A percentile compares a stretch with the other conserved stretches of the same genome.
Conservation (phyloP, 2,113 vertebrate genomes). For the Peromyscus maniculatus region DNA sequence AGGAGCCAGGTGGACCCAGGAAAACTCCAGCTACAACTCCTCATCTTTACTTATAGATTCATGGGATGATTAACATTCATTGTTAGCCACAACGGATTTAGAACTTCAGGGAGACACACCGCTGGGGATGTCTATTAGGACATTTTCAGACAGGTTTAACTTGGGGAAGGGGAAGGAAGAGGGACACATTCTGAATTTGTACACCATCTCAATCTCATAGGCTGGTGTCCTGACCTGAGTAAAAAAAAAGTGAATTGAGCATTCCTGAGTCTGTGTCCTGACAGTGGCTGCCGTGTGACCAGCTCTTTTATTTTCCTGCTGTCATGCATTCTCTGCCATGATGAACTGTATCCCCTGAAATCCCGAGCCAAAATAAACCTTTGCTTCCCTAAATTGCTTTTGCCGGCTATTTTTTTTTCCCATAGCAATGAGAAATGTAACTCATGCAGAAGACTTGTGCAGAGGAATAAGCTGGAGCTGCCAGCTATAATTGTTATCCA, state of each 20-base stretch:
- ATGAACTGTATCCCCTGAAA: neutral
- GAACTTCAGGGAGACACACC: neutral
- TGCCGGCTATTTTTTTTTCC: too few species aligned
- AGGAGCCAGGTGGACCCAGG: too few species aligned
- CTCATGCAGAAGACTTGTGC: neutral
- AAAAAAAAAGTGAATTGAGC: neutral
- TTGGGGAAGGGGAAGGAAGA: neutral
- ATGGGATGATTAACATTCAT: neutral
- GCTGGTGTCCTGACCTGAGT: neutral
- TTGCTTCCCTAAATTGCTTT: neutral
- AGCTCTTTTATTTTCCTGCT: neutral
- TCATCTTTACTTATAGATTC: constrained; percentile 56
- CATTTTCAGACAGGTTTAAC: neutral
- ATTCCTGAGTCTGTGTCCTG: too few species aligned
- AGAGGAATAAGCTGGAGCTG: neutral
- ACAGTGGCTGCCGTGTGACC: neutral
- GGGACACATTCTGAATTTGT: neutral
- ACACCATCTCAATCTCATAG: neutral
- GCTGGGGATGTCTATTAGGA: neutral
- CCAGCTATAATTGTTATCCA: neutral
- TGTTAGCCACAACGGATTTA: neutral
- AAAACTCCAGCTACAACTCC: neutral
- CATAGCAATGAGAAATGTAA: neutral
- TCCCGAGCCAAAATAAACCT: neutral
- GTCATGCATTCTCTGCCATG: too few species aligned